A percentile compares a stretch with the other conserved stretches of the same genome.
phyloP scores from a whole-genome alignment of 2,888 invertebrate species.

The Ormyrus rosae region DNA sequence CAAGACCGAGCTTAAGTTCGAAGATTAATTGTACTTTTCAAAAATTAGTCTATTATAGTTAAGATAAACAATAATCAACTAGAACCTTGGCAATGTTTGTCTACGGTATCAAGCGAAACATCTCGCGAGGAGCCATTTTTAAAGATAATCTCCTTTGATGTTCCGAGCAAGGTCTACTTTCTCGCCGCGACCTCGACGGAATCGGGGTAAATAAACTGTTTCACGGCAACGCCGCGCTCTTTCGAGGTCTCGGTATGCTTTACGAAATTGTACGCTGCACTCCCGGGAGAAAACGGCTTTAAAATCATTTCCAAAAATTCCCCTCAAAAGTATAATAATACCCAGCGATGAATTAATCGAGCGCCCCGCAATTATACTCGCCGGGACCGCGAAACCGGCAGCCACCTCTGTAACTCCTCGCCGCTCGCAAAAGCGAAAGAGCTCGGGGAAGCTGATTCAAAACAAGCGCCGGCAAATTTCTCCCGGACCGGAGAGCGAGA shows the following conservation, averaged over 20 bases:
- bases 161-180: conserved; percentile 23
- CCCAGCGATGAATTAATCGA: conserved; percentile 1
- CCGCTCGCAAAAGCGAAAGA: not conserved
- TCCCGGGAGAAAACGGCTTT: not conserved
- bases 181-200: conserved; percentile 30
- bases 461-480: not conserved
- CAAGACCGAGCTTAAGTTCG: no score
- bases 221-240: not conserved
- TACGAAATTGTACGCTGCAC: no score
- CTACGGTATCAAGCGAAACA: not conserved
- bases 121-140: conserved; percentile 11
- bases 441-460: not conserved
- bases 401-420: not conserved
- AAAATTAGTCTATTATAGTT: no score
- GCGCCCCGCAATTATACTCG: conserved; percentile 5
- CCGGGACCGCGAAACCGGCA: no score
- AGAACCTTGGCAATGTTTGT: conserved; percentile 10
- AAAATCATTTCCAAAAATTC: no score
- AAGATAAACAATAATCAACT: not conserved
- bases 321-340: no score
- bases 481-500: conserved; percentile 2
- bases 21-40: no score
- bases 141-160: conserved; percentile 46
- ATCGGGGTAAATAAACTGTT: conserved; percentile 51
- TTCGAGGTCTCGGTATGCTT: no score